Evolutionary conservation across 1,140 invertebrate genomes (phyloP).

Genomic region (Drosophila kepulauana): DNA sequence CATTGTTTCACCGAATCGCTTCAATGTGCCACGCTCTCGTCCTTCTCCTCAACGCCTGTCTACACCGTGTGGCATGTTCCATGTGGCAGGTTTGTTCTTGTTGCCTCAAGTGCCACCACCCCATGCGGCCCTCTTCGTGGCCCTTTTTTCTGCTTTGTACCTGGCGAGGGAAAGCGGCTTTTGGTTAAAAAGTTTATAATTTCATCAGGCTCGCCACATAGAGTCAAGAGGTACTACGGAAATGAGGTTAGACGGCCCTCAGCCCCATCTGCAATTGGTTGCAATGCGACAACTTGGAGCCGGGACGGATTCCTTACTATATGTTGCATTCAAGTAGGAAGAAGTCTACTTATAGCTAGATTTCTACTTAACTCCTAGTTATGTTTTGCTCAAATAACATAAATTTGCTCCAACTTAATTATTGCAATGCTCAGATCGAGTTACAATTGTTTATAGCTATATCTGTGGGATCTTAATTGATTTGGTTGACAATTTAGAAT

Average conservation of each 20-base stretch:
- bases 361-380: no score
- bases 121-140: neutral
- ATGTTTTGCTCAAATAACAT: no score
- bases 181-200: slow-evolving; percentile 74
- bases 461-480: no score
- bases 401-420: no score
- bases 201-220: slow-evolving; percentile 61
- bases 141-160: slow-evolving; percentile 37
- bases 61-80: no score
- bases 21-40: neutral
- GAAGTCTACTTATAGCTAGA: no score
- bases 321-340: no score
- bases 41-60: neutral
- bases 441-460: no score
- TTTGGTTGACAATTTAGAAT: no score
- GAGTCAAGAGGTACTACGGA: slow-evolving; percentile 52
- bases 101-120: slow-evolving; percentile 9
- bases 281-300: slow-evolving; percentile 18
- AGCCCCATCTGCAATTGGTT: slow-evolving; percentile 12
- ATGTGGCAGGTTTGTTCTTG: slow-evolving; percentile 7
- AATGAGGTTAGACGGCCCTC: slow-evolving; percentile 71
- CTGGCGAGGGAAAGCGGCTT: slow-evolving; percentile 25
- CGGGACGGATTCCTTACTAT: neutral
- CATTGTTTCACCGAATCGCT: neutral
- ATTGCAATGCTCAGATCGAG: no score